A percentile compares a stretch with the other conserved stretches of the same genome.
Conservation (phyloP, 2,113 vertebrate species). For the Notarius quadriscutis region DNA sequence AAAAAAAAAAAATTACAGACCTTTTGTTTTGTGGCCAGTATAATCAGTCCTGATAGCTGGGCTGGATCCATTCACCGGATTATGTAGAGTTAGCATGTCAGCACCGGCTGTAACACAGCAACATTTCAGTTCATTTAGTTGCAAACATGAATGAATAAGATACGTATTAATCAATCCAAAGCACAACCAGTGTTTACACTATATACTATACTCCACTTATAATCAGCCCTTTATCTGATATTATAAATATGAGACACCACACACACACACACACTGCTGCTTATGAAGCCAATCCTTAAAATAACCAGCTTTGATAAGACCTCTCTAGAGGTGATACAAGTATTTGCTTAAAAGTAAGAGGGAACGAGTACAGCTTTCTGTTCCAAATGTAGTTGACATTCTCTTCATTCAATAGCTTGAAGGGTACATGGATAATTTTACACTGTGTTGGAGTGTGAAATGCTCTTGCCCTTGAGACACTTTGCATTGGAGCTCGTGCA, state of each 20-base stretch:
- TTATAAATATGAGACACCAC: background rate
- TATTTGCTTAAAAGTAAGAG: background rate
- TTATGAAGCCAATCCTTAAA: background rate
- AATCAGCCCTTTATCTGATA: background rate
- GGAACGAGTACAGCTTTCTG: background rate
- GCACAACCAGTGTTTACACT: background rate
- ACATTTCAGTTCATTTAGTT: constrained; percentile 17
- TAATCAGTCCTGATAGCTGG: constrained; percentile 95
- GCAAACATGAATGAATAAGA: constrained; percentile 3
- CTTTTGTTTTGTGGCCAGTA: constrained; percentile 95
- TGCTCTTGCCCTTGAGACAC: background rate
- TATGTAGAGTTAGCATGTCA: constrained; percentile 83
- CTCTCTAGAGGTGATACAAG: background rate
- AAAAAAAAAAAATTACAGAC: constrained; percentile 54
- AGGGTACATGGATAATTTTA: background rate
- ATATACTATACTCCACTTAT: background rate
- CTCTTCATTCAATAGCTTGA: background rate
- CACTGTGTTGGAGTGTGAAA: background rate
- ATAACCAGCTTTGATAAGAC: background rate
- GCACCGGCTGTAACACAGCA: constrained; percentile 51
- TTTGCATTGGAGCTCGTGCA: background rate
- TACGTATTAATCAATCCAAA: background rate
- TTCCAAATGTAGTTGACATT: background rate
- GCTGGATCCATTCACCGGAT: constrained; percentile 90
- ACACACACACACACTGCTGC: background rate